Base-by-base conservation (phyloP, 1,140 invertebrate species). In the Odontomachus brunneus region DNA sequence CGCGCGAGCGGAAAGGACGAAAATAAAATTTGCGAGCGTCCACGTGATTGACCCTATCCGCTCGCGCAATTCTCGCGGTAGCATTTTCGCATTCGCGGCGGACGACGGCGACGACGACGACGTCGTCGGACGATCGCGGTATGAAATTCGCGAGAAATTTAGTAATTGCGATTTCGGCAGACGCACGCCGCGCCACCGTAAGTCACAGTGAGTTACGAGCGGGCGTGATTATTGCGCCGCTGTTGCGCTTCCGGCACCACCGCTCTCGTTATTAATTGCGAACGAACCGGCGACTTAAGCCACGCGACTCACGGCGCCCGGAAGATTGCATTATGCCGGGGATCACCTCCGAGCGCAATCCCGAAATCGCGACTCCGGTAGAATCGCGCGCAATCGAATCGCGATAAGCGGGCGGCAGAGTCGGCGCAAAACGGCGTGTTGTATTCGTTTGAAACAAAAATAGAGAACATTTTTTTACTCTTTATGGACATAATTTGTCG, bases 91-190 rank as follows among this genome's bases (percentile, higher is more conserved):
- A 7, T 44, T 33, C 29, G 29, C 5, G 5, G 29, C 5, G 29
- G 38, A 4, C 9, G 38, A 44, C 38, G 38, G 9, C 9, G 38
- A 44, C 38, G 38, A 44, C 38, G 38, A 44, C 9, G 38, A 44
- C 38, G 38, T 0, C 38, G 38, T 1, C 38, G 38, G 38, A 44
- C 38, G 38, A 44, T 33, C 62, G 62, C 49, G 63, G 11, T 22
- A 17, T 9, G 65, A 57, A 71, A 80, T 80, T 48, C 48, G 33
- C 66, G 67, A 69, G 75, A 80, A 57, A 80, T 80, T 80, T 80
- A 80, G 53, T 55, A 80, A 71, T 80, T 71, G 24, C n/a, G 55
- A 67, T 22, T 71, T 80, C 53, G 29, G 29, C 19, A 48, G 48
- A 66, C 29, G 53, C 17, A 11, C 62, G 48, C 51, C 29, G 53